Percentiles rank a stretch among this genome's conserved stretches.
These are phyloP conservation scores for Bambusicola thoracicus DNA, from an alignment of 2,113 vertebrate species.

Conservation along the genomic window DNA sequence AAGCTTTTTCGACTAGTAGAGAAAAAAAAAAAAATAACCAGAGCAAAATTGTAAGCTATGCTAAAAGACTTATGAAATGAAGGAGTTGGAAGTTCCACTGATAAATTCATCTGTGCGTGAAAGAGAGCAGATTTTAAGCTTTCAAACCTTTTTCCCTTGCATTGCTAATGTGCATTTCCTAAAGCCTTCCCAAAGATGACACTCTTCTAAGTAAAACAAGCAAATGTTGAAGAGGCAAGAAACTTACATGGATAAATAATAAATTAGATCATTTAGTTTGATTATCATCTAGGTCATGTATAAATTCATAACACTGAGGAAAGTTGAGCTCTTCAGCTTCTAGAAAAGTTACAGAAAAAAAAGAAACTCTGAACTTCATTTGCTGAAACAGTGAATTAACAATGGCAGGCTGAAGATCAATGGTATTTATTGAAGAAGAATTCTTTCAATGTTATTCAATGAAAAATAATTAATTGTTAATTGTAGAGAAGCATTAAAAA, in stretches of 20 bases:
- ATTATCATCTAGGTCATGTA: neutral
- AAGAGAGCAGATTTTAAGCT: neutral
- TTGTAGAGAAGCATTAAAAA: neutral
- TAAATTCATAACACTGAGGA: neutral
- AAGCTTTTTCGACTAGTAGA: neutral
- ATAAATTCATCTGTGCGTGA: neutral
- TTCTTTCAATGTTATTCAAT: neutral
- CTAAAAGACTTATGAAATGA: neutral
- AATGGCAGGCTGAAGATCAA: neutral
- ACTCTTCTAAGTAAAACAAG: neutral
- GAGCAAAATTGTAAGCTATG: neutral
- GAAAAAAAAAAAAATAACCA: neutral
- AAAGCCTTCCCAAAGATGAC: neutral
- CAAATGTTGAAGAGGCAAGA: neutral
- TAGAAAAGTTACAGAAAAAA: neutral
- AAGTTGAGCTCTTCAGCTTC: neutral
- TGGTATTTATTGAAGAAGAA: neutral
- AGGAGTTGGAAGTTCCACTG: neutral
- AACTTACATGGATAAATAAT: neutral
- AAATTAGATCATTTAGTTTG: neutral
- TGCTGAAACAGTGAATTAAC: neutral
- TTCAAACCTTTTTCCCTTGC: neutral
- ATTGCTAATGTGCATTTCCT: neutral
- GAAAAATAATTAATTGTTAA: neutral
- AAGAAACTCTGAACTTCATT: neutral